phyloP scores from a whole-genome alignment of 2,113 vertebrate species.

The Dendrocopos noguchii region DNA sequence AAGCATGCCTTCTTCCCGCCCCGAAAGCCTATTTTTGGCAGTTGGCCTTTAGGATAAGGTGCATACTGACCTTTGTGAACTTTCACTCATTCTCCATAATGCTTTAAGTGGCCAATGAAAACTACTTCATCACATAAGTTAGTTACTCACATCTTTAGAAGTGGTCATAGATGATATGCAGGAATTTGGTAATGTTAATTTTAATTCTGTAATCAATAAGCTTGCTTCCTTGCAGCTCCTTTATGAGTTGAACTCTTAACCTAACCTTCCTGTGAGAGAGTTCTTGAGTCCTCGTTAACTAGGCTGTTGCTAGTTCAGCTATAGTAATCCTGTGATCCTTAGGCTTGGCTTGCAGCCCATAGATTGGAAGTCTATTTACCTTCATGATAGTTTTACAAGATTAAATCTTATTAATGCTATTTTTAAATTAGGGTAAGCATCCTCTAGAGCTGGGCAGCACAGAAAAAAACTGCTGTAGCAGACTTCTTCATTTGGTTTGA shows the following conservation, averaged over 20 bases:
- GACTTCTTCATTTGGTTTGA: neutral
- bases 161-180: neutral
- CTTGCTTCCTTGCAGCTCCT: neutral
- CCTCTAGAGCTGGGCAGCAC: neutral
- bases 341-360: neutral
- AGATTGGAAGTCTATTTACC: neutral
- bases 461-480: neutral
- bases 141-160: neutral
- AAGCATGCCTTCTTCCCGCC: neutral
- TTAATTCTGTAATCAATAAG: neutral
- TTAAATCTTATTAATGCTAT: slow-evolving; percentile 13
- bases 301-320: neutral
- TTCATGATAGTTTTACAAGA: slow-evolving; percentile 4
- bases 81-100: neutral
- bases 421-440: slow-evolving; percentile 20
- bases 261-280: neutral
- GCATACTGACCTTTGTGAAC: neutral
- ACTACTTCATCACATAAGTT: neutral
- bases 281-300: neutral
- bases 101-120: neutral
- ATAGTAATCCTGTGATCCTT: slow-evolving; percentile 8
- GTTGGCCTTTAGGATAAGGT: neutral
- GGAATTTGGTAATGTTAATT: neutral
- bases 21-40: neutral
- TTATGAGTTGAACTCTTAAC: neutral